Evolutionary conservation across 2,113 vertebrate species (phyloP), one percentile per base, ranked within the genome.

Genomic region (Myotis lucifugus): DNA sequence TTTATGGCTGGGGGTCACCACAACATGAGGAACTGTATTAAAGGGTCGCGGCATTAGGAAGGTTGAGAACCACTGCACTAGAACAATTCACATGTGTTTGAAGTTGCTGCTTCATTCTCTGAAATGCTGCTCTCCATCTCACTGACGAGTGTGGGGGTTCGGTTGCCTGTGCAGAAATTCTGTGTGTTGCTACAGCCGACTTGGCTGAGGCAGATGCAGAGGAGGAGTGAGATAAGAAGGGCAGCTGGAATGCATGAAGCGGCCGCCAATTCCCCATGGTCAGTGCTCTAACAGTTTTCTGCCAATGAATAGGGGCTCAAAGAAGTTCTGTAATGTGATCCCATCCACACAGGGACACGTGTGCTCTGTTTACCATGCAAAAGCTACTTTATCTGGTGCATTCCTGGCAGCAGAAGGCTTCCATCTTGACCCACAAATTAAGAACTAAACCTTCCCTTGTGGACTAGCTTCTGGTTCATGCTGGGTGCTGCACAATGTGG

Each of bases 331-430:
- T 37, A 12, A 59, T 3, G 11, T 23, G 9, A 37, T 48, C 78
- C 82, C 48, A 54, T 56, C 27, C 34, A 54, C 40, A 34, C 29
- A 67, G 59, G 21, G 21, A 48, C 32, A 85, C 25, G 6, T 70
- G 4, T 56, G 56, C n/a, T 37, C 13, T 52, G 46, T 64, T 66
- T 8, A 18, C 13, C 1, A 12, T 2, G 17, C 23, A 56, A 19
- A 27, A 8, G 1, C 37, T 27, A 7, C 3, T 0, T n/a, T 6
- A 32, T n/a, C 21, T 27, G 5, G 6, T 34, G 8, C 48, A 23
- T 48, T 79, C 29, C 50, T 9, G 21, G 66, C 18, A 61, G 37
- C 21, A 32, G 18, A 59, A 15, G 27, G 52, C 23, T 34, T 34
- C 46, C 46, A 19, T 23, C 67, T 70, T 70, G 73, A 93, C 8